A percentile compares a stretch with the other conserved stretches of the same genome.
These are phyloP conservation scores for Thereva nobilitata DNA, from an alignment of 2,888 invertebrate species.

Conservation along the genomic window DNA sequence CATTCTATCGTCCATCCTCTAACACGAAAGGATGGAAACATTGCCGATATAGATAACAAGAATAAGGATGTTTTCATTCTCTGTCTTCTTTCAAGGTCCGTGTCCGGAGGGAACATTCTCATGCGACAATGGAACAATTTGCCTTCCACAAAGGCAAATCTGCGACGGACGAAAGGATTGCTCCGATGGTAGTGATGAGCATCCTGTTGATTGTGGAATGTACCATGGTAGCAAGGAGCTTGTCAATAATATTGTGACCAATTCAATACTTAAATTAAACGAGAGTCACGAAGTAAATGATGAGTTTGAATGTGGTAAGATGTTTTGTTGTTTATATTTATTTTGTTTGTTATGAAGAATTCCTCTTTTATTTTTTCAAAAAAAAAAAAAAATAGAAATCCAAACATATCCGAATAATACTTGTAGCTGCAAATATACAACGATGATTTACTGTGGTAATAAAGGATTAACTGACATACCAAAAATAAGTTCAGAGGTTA, in stretches of 20 bases:
- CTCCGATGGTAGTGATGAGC: conserved; percentile 58
- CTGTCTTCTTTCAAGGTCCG: conserved; percentile 53
- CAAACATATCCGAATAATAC: conserved; percentile 52
- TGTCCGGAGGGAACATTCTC: conserved; percentile 63
- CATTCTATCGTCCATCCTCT: too few species aligned
- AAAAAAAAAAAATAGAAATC: too few species aligned
- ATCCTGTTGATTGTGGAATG: conserved; percentile 57
- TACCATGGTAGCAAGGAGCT: conserved; percentile 56
- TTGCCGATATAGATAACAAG: not conserved
- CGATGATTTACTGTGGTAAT: conserved; percentile 37
- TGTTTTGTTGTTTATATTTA: not conserved
- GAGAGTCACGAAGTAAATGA: conserved; percentile 23
- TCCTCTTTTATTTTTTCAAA: conserved; percentile 25
- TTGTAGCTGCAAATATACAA: conserved; percentile 48
- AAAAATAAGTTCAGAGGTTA: conserved; percentile 39
- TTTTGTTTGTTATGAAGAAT: conserved; percentile 17
- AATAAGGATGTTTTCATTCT: conserved; percentile 3
- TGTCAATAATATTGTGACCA: conserved; percentile 52
- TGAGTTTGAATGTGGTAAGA: conserved; percentile 33
- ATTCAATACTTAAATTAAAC: conserved; percentile 48
- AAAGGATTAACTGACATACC: conserved; percentile 36
- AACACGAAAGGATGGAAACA: not conserved
- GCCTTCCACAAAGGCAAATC: conserved; percentile 62
- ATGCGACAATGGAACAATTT: conserved; percentile 61
- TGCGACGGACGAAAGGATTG: conserved; percentile 62